phyloP scores from a whole-genome alignment of 2,888 invertebrate genomes.

The Melanchra persicariae region DNA sequence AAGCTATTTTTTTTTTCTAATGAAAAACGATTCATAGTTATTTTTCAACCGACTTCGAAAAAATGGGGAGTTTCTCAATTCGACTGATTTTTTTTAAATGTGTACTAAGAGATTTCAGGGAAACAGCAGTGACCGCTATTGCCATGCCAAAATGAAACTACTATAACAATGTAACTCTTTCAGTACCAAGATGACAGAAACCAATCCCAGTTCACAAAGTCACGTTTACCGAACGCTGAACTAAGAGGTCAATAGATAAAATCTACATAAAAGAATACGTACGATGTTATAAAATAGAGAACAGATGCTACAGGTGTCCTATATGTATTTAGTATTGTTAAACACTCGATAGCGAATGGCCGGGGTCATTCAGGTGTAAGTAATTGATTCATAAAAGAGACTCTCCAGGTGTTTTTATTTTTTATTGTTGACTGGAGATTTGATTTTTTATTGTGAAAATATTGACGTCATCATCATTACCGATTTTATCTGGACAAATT shows the following conservation, averaged over 20 bases:
- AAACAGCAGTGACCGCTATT: background rate
- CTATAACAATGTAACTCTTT: background rate
- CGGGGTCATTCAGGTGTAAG: slow-evolving; percentile 37
- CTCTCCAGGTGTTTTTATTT: slow-evolving; percentile 15
- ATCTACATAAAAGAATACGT: background rate
- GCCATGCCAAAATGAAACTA: background rate
- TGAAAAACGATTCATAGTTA: too few species aligned
- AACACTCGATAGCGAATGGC: background rate
- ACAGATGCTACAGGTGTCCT: background rate
- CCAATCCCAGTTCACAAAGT: background rate
- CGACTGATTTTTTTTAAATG: too few species aligned
- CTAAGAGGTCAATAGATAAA: slow-evolving; percentile 8
- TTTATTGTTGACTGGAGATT: background rate
- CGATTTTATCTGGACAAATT: too few species aligned
- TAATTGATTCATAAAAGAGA: slow-evolving; percentile 40
- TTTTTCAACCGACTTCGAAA: too few species aligned
- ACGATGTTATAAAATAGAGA: background rate
- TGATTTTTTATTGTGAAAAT: background rate
- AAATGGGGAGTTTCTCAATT: too few species aligned
- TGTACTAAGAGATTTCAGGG: background rate
- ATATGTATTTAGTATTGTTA: background rate
- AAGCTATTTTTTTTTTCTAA: too few species aligned
- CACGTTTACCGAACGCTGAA: background rate
- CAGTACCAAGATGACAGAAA: background rate
- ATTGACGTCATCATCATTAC: too few species aligned